Base-by-base conservation (phyloP, 2,888 invertebrate genomes). In the Myopa testacea region DNA sequence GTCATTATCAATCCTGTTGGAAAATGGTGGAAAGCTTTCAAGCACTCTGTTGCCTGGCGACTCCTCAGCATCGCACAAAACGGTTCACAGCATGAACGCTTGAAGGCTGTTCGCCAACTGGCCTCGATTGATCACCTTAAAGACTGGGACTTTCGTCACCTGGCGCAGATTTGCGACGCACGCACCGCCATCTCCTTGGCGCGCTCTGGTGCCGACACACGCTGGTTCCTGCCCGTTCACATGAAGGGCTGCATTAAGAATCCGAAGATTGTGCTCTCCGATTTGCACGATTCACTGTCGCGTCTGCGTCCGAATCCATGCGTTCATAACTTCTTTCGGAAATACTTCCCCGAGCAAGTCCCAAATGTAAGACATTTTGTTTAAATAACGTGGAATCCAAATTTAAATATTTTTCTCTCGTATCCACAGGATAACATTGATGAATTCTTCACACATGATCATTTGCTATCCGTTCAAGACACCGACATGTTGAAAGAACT, bases 81-180 rank as follows among this genome's bases (percentile, higher is more conserved):
- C 80, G 93, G 94, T n/a, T 91, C 91, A 80, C 90, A 90, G 80
- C 90, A 91, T 75, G 92, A 94, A 81, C 91, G 93, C 10, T 90
- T 91, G 71, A 91, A 92, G 83, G 94, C 95, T 1, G 88, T 95
- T 0, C 90, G 92, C 73, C 92, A 92, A 79, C 89, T 95, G 19
- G 92, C 93, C 2, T 90, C 91, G 52, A 91, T 94, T 81, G 93
- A 92, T 85, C 91, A 93, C 84, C 91, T 94, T 19, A 93, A 93
- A 88, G 89, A 89, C 78, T 92, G 92, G 92, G 92, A 95, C 83
- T 95, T 92, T 85, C 90, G 91, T 74, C 93, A 94, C 84, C 91
- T 97, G 79, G 95, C 96, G 6, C 95, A 96, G 89, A 93, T 94
- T 81, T 91, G 95, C 82, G 94, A 96, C 89, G 91, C 92, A 68